Percentiles rank a stretch among this genome's conserved stretches.
Conservation (phyloP, 2,888 invertebrate genomes). For the Luperina nickerlii region DNA sequence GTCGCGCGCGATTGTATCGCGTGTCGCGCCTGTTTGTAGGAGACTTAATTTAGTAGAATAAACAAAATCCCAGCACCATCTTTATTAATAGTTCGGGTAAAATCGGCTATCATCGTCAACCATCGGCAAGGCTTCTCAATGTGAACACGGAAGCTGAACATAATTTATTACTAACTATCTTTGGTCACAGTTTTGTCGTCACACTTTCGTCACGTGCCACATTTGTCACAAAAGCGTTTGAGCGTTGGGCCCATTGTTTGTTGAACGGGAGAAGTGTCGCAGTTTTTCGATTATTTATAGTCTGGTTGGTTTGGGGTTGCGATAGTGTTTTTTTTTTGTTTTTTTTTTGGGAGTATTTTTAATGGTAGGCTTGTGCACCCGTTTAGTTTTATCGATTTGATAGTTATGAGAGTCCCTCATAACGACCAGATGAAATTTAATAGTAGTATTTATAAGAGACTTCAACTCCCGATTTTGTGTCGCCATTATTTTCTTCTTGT, state of each 20-base stretch:
- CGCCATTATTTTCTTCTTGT: no score
- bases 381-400: background rate
- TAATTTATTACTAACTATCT: slow-evolving; percentile 59
- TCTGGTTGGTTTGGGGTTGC: slow-evolving; percentile 9
- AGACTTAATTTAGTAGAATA: no score
- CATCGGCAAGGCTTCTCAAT: slow-evolving; percentile 24
- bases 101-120: slow-evolving; percentile 28
- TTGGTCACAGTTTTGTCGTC: slow-evolving; percentile 57
- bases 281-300: slow-evolving; percentile 52
- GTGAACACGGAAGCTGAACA: slow-evolving; percentile 42
- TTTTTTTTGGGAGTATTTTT: background rate
- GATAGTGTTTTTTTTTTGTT: background rate
- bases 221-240: slow-evolving; percentile 43
- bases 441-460: background rate
- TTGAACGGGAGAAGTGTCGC: slow-evolving; percentile 34
- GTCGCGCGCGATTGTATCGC: no score
- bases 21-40: no score
- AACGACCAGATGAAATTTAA: background rate
- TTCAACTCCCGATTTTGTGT: background rate
- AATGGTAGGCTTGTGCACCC: slow-evolving; percentile 10
- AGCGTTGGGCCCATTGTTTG: slow-evolving; percentile 57
- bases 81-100: slow-evolving; percentile 16
- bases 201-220: slow-evolving; percentile 63
- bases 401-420: background rate
- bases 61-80: background rate